Evolutionary conservation across 2,888 invertebrate genomes (phyloP).

Genomic region (Mactromeris polynyma): DNA sequence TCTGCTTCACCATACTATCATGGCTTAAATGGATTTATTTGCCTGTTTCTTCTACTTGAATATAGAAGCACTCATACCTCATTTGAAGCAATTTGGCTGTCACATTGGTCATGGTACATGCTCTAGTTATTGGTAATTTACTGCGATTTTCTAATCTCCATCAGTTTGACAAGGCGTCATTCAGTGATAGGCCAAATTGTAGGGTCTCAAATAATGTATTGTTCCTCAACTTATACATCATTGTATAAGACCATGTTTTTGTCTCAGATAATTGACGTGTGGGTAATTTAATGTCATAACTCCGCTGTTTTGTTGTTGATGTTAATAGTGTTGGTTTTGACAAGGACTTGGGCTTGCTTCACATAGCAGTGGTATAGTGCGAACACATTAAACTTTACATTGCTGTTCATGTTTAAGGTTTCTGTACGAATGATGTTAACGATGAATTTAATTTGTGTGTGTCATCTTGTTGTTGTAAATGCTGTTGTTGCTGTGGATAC

Average conservation of each 20-base stretch:
- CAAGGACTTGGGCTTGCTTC: background rate
- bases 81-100: background rate
- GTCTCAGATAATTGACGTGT: background rate
- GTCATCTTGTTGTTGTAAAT: no score
- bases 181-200: conserved; percentile 16
- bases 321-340: background rate
- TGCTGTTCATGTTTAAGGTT: no score
- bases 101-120: background rate
- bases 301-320: background rate
- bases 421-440: no score
- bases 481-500: no score
- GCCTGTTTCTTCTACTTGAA: background rate
- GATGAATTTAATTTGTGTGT: no score
- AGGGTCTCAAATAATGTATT: background rate
- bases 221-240: background rate
- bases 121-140: background rate
- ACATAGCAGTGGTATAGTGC: background rate
- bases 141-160: background rate
- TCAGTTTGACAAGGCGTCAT: conserved; percentile 2
- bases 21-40: background rate
- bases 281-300: conserved; percentile 8
- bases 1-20: background rate
- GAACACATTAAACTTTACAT: no score
- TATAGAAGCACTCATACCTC: background rate
- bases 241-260: background rate